Percentiles rank a stretch among this genome's conserved stretches.
Evolutionary conservation across 2,113 vertebrate species (phyloP).

Genomic region (Chaenocephalus aceratus): DNA sequence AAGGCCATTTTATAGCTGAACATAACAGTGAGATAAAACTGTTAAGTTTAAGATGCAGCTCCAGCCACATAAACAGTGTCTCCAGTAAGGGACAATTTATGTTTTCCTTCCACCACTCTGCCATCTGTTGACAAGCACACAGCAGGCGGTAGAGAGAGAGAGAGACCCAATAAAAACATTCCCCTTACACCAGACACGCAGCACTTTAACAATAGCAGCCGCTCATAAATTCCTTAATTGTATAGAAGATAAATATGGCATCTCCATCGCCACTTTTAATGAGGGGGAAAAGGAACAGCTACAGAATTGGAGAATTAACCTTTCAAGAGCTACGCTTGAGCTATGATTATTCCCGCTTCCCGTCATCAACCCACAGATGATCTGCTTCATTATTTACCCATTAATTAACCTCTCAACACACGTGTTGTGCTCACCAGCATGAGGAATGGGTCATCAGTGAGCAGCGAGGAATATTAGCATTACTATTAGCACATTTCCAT

Average conservation of each 20-base stretch:
- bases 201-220: constrained; percentile 70
- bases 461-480: constrained; percentile 33
- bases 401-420: constrained; percentile 61
- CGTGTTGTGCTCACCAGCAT: constrained; percentile 50
- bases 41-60: constrained; percentile 48
- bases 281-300: constrained; percentile 29
- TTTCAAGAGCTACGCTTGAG: constrained; percentile 50
- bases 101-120: constrained; percentile 47
- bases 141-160: constrained; percentile 34
- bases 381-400: constrained; percentile 62
- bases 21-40: constrained; percentile 28
- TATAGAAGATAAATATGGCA: constrained; percentile 71
- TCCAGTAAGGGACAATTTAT: constrained; percentile 48
- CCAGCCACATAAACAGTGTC: constrained; percentile 49
- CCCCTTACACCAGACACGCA: constrained; percentile 59
- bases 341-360: constrained; percentile 47
- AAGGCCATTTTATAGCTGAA: constrained; percentile 11
- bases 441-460: constrained; percentile 62
- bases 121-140: constrained; percentile 75
- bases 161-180: constrained; percentile 51
- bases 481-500: constrained; percentile 46
- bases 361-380: constrained; percentile 62
- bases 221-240: constrained; percentile 73
- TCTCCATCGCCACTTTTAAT: constrained; percentile 59
- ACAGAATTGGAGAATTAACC: constrained; percentile 56